Evolutionary conservation across 2,797 vertebrate genomes (phyloP).

Genomic region (Peromyscus eremicus): DNA sequence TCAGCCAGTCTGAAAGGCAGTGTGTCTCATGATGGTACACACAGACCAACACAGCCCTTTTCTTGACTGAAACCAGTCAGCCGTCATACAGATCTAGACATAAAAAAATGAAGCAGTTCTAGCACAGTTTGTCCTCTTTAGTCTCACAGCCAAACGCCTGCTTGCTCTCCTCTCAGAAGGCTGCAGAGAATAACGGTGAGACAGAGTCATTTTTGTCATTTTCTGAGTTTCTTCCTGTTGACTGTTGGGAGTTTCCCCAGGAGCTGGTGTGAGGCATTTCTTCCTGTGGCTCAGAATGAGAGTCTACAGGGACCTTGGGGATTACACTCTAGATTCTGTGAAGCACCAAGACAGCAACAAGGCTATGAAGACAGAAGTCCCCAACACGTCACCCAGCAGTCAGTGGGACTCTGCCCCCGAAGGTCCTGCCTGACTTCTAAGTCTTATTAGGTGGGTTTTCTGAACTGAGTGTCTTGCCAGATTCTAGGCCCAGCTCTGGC

Average conservation of each 20-base stretch:
- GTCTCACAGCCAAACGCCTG: conserved; percentile 8
- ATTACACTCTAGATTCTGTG: not conserved
- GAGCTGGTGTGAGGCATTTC: conserved; percentile 73
- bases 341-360: not conserved
- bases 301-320: not conserved
- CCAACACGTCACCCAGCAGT: not conserved
- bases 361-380: not conserved
- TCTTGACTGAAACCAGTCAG: conserved; percentile 52
- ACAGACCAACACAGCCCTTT: conserved; percentile 14
- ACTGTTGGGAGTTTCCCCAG: conserved; percentile 79
- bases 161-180: not conserved
- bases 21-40: conserved; percentile 8
- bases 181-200: conserved; percentile 56
- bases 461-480: conserved; percentile 20
- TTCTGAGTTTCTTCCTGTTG: conserved; percentile 74
- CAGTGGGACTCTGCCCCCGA: not conserved
- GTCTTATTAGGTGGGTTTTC: not conserved
- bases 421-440: not conserved
- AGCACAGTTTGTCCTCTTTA: conserved; percentile 52
- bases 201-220: conserved; percentile 68
- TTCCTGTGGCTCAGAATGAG: conserved; percentile 75
- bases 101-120: not conserved
- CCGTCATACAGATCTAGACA: not conserved
- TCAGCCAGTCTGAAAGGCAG: not conserved
- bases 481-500: conserved; percentile 30